Evolutionary conservation across 1,140 invertebrate species (phyloP), one percentile per base, ranked within the genome.

Genomic region (Melipona quadrifasciata): DNA sequence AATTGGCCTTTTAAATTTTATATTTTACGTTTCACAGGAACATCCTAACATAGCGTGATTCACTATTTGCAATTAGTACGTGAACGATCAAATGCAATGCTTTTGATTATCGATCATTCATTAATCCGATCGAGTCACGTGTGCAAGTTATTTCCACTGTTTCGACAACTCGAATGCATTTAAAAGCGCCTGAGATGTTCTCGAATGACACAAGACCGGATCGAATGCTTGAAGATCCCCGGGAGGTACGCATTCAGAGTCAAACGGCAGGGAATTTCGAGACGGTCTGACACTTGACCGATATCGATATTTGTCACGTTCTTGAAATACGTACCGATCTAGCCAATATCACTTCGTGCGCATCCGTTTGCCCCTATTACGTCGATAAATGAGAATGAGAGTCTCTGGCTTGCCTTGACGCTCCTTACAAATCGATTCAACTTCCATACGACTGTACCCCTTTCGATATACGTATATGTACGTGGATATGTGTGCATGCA

Each of bases 391-490:
- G 86, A 89, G 90, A 93, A 93, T 91, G 92, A 92, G 92, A 93
- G 90, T 92, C 90, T 92, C 93, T 92, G 91, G 92, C 92, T 93
- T 81, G 92, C 92, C 93, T 93, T 93, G 93, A 92, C 92, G 92
- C 92, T 93, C 93, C 93, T 93, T 93, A 90, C 92, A 91, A 93
- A 93, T 93, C 92, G 93, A 93, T 93, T 85, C 92, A 90, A 91
- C 92, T 88, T 75, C 83, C 87, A 91, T 91, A 89, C 53, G 87
- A 86, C 84, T 89, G 82, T 78, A 55, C 67, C 74, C 85, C 68
- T 73, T 47, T 78, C 55, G 21, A 47, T 61, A 16, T 57, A 24
- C 8, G 8, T 47, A 47, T 0, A 47, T 47, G 24, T 57, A 47
- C 58, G 16, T 81, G 27, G n/a, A 61, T 61, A 55, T 31, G 24